phyloP scores from a whole-genome alignment of 2,888 invertebrate genomes.

The Idaea biselata region DNA sequence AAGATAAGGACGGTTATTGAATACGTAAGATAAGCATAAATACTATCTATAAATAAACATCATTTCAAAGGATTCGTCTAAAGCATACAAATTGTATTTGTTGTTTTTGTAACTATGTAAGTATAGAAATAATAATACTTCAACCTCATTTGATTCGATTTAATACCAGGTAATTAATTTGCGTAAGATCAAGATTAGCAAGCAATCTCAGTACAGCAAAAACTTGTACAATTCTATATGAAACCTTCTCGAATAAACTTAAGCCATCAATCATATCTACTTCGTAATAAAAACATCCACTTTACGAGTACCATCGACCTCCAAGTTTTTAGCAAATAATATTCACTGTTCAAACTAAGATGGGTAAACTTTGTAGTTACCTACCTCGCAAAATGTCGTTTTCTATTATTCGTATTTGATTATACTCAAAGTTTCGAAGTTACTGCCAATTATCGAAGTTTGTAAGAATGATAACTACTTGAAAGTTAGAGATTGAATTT shows the following conservation, averaged over 20 bases:
- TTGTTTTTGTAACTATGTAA: neutral
- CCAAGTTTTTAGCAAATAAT: conserved; percentile 30
- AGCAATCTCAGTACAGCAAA: neutral
- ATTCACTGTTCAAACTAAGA: conserved; percentile 32
- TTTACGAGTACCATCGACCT: conserved; percentile 29
- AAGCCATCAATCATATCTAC: conserved; percentile 33
- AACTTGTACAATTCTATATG: neutral
- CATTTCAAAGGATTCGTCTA: neutral
- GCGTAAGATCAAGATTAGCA: neutral
- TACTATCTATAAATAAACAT: neutral
- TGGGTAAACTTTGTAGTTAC: conserved; percentile 29
- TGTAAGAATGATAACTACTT: conserved; percentile 13
- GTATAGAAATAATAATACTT: neutral
- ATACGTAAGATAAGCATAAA: neutral
- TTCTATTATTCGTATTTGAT: conserved; percentile 18
- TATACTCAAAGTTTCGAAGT: conserved; percentile 22
- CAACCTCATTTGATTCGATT: neutral
- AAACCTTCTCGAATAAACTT: conserved; percentile 16
- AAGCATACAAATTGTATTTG: neutral
- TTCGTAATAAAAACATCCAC: conserved; percentile 33
- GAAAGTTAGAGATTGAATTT: conserved; percentile 4
- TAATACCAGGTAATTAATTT: neutral
- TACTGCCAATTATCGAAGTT: conserved; percentile 23
- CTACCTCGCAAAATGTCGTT: conserved; percentile 33
- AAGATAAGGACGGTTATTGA: neutral